Evolutionary conservation across 1,140 invertebrate species (phyloP).

Genomic region (Penaeus indicus): DNA sequence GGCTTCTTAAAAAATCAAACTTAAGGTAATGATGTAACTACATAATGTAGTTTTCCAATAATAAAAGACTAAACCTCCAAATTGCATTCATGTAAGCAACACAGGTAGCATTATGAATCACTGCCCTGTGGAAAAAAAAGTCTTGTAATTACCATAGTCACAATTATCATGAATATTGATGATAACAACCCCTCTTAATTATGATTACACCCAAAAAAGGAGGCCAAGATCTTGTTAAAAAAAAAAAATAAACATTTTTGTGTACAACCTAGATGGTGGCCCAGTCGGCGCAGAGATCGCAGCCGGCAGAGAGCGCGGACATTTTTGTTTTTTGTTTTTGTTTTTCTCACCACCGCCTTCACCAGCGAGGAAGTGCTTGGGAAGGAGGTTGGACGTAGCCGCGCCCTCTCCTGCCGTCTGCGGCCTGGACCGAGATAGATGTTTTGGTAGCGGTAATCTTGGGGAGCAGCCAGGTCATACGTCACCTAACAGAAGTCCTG

Average conservation of each 20-base stretch:
- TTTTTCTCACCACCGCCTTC: conserved; percentile 12
- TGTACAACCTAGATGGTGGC: conserved; percentile 63
- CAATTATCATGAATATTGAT: conserved; percentile 61
- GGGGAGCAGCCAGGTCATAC: conserved; percentile 55
- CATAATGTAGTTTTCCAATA: conserved; percentile 59
- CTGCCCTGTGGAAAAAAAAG: conserved; percentile 54
- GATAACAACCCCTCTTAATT: conserved; percentile 38
- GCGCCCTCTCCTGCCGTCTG: conserved; percentile 25
- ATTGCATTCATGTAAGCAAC: conserved; percentile 61
- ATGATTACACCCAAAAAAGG: conserved; percentile 56
- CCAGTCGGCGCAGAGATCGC: conserved; percentile 33
- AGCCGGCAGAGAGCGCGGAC: neutral
- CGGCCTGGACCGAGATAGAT: conserved; percentile 54
- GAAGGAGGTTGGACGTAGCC: neutral
- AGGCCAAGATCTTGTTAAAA: conserved; percentile 49
- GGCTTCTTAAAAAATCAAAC: conserved; percentile 63
- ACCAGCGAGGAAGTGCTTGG: conserved; percentile 10
- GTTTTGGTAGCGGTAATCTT: conserved; percentile 55
- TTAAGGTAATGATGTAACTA: conserved; percentile 63
- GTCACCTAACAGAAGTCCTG: conserved; percentile 16
- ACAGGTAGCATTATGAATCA: conserved; percentile 46
- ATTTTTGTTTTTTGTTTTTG: no score
- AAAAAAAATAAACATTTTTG: conserved; percentile 29
- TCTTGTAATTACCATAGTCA: conserved; percentile 58
- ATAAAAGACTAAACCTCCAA: conserved; percentile 64